Conservation (phyloP, 2,888 invertebrate species). For the Trichacis sp. region DNA sequence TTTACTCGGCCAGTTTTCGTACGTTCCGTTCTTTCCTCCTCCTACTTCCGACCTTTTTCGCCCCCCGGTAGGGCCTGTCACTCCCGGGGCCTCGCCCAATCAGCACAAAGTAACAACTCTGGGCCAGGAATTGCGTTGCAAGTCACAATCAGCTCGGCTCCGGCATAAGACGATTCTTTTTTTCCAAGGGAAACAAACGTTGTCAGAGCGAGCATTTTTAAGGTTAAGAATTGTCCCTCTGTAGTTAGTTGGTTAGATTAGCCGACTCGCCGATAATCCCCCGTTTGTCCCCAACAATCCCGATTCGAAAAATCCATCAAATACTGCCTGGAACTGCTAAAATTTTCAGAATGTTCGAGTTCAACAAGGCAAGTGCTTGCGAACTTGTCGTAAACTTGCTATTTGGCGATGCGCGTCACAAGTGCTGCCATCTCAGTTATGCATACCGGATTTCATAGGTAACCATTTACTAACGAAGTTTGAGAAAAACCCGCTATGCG, state of each 20-base stretch:
- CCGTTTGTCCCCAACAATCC: no score
- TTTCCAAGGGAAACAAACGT: slow-evolving; percentile 56
- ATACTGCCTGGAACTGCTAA: no score
- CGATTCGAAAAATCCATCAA: no score
- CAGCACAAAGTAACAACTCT: slow-evolving; percentile 46
- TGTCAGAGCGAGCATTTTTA: slow-evolving; percentile 68
- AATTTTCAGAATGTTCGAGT: no score
- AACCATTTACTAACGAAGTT: no score
- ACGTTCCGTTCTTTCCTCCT: slow-evolving; percentile 43
- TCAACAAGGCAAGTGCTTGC: no score
- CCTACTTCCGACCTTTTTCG: slow-evolving; percentile 47
- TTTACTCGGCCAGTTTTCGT: not conserved
- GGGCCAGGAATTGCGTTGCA: slow-evolving; percentile 70
- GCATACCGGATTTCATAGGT: no score
- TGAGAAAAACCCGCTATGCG: no score
- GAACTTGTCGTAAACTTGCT: no score
- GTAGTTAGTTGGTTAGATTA: slow-evolving; percentile 60
- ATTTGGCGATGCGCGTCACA: no score
- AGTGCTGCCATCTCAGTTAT: no score
- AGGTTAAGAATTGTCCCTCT: slow-evolving; percentile 66
- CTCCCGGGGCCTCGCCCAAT: slow-evolving; percentile 25
- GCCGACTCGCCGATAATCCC: slow-evolving; percentile 47
- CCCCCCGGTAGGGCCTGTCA: not conserved
- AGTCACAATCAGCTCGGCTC: slow-evolving; percentile 70
- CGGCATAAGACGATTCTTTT: slow-evolving; percentile 64